Evolutionary conservation across 2,113 vertebrate species (phyloP), one percentile per base, ranked within the genome.

Genomic region (Turdus rufiventris): DNA sequence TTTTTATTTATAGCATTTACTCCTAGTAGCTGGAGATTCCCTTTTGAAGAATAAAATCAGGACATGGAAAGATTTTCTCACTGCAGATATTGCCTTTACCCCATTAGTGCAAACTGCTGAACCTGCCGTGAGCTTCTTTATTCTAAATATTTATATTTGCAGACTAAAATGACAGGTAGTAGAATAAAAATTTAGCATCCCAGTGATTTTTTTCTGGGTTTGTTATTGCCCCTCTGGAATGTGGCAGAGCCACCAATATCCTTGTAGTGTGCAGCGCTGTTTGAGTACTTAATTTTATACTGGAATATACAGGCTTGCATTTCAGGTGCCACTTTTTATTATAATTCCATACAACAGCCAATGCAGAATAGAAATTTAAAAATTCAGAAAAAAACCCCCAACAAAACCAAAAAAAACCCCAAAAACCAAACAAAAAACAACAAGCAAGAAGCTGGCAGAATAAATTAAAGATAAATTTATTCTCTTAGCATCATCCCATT

Each of bases 11-110:
- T 94, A 76, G 50, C 33, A n/a, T 73, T 57, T 1, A 1, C 48
- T 91, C 62, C 47, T 93, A 73, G 71, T 72, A 88, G 65, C 43
- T 61, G 70, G 81, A 93, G 82, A 89, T 83, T 94, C 82, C 89
- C 85, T 88, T 96, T 43, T 92, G 91, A 93, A 96, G 89, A 95
- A 88, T 89, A 91, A 97, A 96, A 81, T 85, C 83, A 77, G 70
- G 85, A 73, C 83, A 88, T 45, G 42, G 58, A 84, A 94, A 89
- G 76, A 84, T 94, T 89, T 93, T 86, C 81, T 93, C 48, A 75
- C 45, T 0, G 0, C 36, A 78, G 63, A 54, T 76, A 38, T 53
- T 87, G 74, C 65, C 61, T 70, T 93, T 94, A 63, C 33, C 84
- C 84, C 86, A 67, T 93, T 78, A 88, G 20, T 91, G 63, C 58